Evolutionary conservation across 2,888 invertebrate genomes (phyloP).

Genomic region (Onchidella celtica): DNA sequence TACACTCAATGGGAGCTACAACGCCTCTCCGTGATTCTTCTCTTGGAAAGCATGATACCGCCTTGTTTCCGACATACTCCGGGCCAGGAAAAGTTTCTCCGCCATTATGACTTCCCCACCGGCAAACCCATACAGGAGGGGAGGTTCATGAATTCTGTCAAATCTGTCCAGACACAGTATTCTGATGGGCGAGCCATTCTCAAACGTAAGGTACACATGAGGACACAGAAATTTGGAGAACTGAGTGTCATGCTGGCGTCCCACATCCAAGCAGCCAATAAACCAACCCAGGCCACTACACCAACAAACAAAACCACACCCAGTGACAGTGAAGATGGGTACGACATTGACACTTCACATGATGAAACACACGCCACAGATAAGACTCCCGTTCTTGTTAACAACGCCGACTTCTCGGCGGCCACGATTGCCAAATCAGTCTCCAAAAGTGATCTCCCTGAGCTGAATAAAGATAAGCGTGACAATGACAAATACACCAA

Average conservation of each 20-base stretch:
- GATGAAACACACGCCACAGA: no score
- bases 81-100: background rate
- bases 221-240: slow-evolving; percentile 45
- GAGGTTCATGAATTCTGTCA: slow-evolving; percentile 44
- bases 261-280: background rate
- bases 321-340: no score
- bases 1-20: slow-evolving; percentile 45
- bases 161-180: slow-evolving; percentile 59
- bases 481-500: no score
- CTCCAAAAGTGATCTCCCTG: no score
- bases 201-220: slow-evolving; percentile 29
- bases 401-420: no score
- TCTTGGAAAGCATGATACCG: slow-evolving; percentile 39
- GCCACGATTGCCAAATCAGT: no score
- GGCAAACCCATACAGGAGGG: background rate
- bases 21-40: slow-evolving; percentile 41
- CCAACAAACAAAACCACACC: background rate
- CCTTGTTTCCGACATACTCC: background rate
- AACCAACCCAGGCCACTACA: background rate
- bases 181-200: slow-evolving; percentile 47
- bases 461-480: no score
- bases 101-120: background rate
- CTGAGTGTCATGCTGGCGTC: background rate
- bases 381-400: no score
- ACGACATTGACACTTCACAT: no score